Base-by-base conservation (phyloP, 2,113 vertebrate genomes). In the Oryzias curvinotus region DNA sequence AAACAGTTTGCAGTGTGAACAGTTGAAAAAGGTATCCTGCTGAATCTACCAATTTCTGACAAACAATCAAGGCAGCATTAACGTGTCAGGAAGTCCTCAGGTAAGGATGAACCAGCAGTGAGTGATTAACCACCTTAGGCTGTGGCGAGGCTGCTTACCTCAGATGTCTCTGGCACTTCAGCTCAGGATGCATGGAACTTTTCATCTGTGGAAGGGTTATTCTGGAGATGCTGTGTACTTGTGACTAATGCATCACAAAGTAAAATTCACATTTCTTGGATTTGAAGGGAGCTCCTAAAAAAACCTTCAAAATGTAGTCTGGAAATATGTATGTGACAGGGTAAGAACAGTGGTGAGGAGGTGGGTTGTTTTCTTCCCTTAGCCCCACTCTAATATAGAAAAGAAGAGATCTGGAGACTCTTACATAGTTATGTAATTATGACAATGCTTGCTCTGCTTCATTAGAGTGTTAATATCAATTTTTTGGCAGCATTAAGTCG, bases 111-210 rank as follows among this genome's bases (percentile, higher is more conserved):
- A 47, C 23, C 56, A 63, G 53, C 43, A 45, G 54, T 26, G 63
- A 53, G 12, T 48, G 47, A 19, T 48, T 41, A 53, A 60, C 71
- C 18, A 41, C 62, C 66, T 62, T 43, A 58, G 48, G 63, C 58
- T 73, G 71, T 77, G 53, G 58, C 52, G 57, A 76, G 50, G 30
- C 61, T 51, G 70, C 46, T 55, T 70, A 62, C 55, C 44, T 79
- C 78, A 71, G 60, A 57, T 48, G 59, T 53, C 68, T 75, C 19
- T 19, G 62, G 71, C 44, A 26, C 49, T 46, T 69, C 42, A 56
- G 57, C 23, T 16, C 52, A 74, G 75, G 78, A 81, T 74, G 36
- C 62, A 77, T 68, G 59, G 59, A 59, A 73, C 54, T 66, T 73
- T 79, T 63, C 81, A 72, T 87, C 50, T 48, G 51, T 58, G 30